Conservation (phyloP, 2,113 vertebrate species). For the Coptodon rendalli region DNA sequence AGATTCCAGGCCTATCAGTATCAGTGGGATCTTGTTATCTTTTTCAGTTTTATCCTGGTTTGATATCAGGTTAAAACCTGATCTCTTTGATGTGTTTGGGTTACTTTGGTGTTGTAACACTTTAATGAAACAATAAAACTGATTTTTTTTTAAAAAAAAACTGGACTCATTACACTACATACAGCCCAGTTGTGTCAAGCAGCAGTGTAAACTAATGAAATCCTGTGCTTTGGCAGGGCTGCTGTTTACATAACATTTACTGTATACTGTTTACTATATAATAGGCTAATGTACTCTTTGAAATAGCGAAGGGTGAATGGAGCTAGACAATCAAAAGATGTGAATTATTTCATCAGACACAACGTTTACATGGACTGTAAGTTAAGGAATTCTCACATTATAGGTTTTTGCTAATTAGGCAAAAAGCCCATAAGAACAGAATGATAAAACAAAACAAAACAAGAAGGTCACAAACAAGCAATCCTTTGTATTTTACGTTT, state of each 20-base stretch:
- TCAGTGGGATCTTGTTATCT: background rate
- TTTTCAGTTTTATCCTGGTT: background rate
- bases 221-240: background rate
- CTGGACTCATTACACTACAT: background rate
- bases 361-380: background rate
- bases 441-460: background rate
- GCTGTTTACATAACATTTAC: background rate
- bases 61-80: background rate
- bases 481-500: background rate
- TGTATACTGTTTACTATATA: background rate
- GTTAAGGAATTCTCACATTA: background rate
- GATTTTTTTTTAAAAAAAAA: background rate
- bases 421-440: background rate
- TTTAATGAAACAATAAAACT: background rate
- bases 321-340: background rate
- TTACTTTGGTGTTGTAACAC: background rate
- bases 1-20: background rate
- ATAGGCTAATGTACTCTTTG: background rate
- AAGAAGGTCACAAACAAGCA: background rate
- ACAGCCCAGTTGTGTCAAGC: background rate
- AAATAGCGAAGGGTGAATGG: background rate
- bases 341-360: background rate
- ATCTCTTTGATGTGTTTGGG: background rate
- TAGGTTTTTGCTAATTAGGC: background rate
- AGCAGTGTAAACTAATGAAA: background rate